Evolutionary conservation across 2,113 vertebrate species (phyloP).

Genomic region (Zingel zingel): DNA sequence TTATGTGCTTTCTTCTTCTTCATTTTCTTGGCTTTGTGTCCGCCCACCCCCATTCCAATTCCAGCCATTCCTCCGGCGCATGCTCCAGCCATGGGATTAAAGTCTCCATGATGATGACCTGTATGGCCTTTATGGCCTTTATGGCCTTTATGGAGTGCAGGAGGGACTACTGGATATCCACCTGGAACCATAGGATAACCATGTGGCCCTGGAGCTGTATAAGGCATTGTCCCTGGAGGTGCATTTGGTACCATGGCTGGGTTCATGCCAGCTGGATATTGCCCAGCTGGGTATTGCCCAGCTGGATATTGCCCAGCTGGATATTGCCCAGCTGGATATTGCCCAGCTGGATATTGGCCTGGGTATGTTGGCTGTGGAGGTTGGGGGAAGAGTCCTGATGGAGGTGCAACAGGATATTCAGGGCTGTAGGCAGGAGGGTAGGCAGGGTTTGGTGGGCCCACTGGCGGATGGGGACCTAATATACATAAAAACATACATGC

Average conservation of each 20-base stretch:
- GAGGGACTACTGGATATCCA: constrained; percentile 69
- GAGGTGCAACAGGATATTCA: constrained; percentile 62
- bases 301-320: constrained; percentile 57
- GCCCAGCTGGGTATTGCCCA: constrained; percentile 68
- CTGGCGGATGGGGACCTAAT: constrained; percentile 71
- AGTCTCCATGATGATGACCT: constrained; percentile 58
- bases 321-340: not conserved
- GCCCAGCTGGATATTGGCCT: constrained; percentile 64
- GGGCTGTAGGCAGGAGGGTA: constrained; percentile 78
- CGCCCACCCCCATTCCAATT: constrained; percentile 66
- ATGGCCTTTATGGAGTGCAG: constrained; percentile 63
- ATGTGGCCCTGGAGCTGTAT: constrained; percentile 53
- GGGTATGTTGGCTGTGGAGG: constrained; percentile 52
- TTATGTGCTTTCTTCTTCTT: constrained; percentile 88
- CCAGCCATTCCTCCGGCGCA: constrained; percentile 75
- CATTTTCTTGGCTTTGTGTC: constrained; percentile 82
- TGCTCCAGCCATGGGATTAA: constrained; percentile 67
- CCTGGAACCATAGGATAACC: constrained; percentile 65
- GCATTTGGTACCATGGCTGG: constrained; percentile 68
- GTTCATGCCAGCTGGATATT: constrained; percentile 67
- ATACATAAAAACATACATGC: constrained; percentile 9
- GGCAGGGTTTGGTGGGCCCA: constrained; percentile 69
- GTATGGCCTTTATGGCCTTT: constrained; percentile 49
- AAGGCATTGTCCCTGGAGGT: constrained; percentile 66
- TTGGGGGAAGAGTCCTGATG: constrained; percentile 70